These are phyloP conservation scores for Zaprionus lachaisei DNA, from an alignment of 1,140 invertebrate genomes.

Conservation along the genomic window DNA sequence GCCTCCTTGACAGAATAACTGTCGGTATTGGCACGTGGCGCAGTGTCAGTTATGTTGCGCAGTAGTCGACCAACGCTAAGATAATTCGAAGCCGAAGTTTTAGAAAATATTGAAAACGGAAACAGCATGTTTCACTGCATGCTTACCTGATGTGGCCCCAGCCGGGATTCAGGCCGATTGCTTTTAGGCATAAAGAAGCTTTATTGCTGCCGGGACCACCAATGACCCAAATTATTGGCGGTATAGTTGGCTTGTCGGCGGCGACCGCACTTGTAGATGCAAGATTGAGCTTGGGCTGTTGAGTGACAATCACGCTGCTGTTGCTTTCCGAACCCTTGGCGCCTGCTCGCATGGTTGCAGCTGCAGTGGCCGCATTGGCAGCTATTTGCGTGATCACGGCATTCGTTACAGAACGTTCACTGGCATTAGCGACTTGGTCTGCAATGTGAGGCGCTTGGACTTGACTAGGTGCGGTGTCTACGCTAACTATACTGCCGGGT, in stretches of 20 bases:
- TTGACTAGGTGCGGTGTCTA: slow-evolving; percentile 86
- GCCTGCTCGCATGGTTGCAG: slow-evolving; percentile 19
- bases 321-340: slow-evolving; percentile 53
- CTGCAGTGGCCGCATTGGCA: slow-evolving; percentile 40
- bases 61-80: slow-evolving; percentile 89
- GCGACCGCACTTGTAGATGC: slow-evolving; percentile 68
- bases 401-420: slow-evolving; percentile 47
- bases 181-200: slow-evolving; percentile 89
- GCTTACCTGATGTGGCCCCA: slow-evolving; percentile 90
- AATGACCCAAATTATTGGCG: slow-evolving; percentile 91
- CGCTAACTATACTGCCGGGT: slow-evolving; percentile 86
- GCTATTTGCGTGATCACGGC: slow-evolving; percentile 57
- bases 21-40: slow-evolving; percentile 86
- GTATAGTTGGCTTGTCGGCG: slow-evolving; percentile 71
- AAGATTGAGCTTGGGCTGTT: slow-evolving; percentile 58
- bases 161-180: slow-evolving; percentile 87
- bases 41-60: slow-evolving; percentile 88
- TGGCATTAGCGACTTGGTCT: slow-evolving; percentile 45
- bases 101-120: background rate
- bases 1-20: slow-evolving; percentile 86
- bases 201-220: slow-evolving; percentile 93
- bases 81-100: background rate
- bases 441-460: slow-evolving; percentile 79
- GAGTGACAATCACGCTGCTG: slow-evolving; percentile 66
- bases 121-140: background rate